phyloP scores from a whole-genome alignment of 2,888 invertebrate species.

The Pseudococcus viburni region DNA sequence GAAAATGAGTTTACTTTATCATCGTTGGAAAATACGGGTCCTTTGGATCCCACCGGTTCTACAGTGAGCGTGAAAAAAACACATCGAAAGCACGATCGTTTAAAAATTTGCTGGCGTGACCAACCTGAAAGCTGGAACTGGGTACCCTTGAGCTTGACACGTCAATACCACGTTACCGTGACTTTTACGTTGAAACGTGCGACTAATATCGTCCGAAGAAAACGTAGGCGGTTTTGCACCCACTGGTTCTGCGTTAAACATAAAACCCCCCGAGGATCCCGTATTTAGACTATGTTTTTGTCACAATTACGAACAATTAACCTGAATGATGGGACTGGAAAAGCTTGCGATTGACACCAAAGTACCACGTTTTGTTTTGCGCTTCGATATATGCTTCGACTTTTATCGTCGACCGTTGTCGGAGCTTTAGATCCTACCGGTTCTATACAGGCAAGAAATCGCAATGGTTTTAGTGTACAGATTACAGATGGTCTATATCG shows the following conservation, averaged over 20 bases:
- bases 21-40: constrained; percentile 78
- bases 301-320: constrained; percentile 38
- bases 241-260: constrained; percentile 76
- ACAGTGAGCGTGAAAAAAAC: neutral
- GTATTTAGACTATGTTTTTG: constrained; percentile 39
- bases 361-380: constrained; percentile 60
- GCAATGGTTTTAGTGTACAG: neutral
- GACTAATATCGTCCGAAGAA: constrained; percentile 77
- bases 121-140: constrained; percentile 72
- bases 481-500: neutral
- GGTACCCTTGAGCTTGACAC: constrained; percentile 73
- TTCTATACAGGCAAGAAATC: constrained; percentile 65
- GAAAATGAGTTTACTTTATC: constrained; percentile 71
- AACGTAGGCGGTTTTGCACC: constrained; percentile 80
- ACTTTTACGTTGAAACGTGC: constrained; percentile 75
- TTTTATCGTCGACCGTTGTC: constrained; percentile 76
- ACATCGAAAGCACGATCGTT: too few species aligned
- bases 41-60: constrained; percentile 80
- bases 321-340: constrained; percentile 68
- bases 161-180: constrained; percentile 75
- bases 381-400: constrained; percentile 66
- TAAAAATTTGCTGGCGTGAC: constrained; percentile 3
- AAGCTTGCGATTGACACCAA: constrained; percentile 68
- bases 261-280: neutral
- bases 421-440: constrained; percentile 73